Conservation (phyloP, 2,888 invertebrate species). For the Brenthis hecate region DNA sequence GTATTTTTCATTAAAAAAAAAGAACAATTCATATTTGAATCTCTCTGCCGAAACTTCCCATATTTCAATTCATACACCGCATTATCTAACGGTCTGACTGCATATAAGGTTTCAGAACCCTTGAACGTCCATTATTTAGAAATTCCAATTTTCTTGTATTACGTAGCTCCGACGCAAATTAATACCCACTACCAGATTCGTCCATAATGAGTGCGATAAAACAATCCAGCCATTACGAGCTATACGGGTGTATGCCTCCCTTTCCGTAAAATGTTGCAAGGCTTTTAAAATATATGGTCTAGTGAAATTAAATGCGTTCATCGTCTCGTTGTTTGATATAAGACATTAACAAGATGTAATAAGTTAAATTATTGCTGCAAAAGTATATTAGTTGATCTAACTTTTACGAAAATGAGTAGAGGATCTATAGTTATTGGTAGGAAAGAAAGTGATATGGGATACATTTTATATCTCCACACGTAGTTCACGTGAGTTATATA, state of each 20-base stretch:
- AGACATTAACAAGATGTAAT: too few relatives aligned
- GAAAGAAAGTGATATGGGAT: too few relatives aligned
- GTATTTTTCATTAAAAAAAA: background rate
- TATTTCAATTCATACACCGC: background rate
- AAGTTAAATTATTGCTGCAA: too few relatives aligned
- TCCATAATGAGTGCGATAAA: conserved; percentile 75
- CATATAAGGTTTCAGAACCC: conserved; percentile 22
- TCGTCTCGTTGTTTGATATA: conserved; percentile 17
- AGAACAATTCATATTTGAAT: background rate
- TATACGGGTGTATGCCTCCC: conserved; percentile 57
- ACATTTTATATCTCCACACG: too few relatives aligned
- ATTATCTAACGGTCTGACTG: background rate
- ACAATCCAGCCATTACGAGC: conserved; percentile 65
- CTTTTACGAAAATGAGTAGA: too few relatives aligned
- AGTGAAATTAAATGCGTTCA: conserved; percentile 58
- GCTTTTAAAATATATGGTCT: conserved; percentile 60
- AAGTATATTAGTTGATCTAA: too few relatives aligned
- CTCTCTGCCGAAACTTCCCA: background rate
- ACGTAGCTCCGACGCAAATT: conserved; percentile 50
- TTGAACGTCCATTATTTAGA: conserved; percentile 38
- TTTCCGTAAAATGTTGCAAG: conserved; percentile 55
- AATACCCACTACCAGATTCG: conserved; percentile 59
- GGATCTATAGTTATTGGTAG: too few relatives aligned
- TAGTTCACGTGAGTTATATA: too few relatives aligned
- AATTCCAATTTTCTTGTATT: conserved; percentile 44